These are phyloP conservation scores for Pristionchus mayeri DNA, from an alignment of 2,888 invertebrate genomes.

Conservation along the genomic window DNA sequence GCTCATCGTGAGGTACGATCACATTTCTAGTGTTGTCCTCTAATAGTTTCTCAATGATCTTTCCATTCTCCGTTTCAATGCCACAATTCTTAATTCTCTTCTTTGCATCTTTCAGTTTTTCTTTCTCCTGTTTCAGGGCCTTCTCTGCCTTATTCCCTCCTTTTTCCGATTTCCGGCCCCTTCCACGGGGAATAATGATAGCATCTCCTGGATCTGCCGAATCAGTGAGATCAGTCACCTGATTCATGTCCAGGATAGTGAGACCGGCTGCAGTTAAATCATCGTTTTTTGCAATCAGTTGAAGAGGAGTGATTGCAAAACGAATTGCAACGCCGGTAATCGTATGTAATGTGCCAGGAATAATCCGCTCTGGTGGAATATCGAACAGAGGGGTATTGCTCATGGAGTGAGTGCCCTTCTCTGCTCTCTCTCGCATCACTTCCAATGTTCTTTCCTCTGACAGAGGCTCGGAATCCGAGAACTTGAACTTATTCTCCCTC, in stretches of 20 bases:
- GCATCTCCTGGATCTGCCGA: background rate
- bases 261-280: background rate
- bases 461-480: background rate
- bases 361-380: background rate
- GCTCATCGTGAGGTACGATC: background rate
- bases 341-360: background rate
- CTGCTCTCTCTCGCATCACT: background rate
- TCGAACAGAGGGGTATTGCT: background rate
- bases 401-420: background rate
- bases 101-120: background rate
- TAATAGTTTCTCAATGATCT: background rate
- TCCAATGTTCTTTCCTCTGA: background rate
- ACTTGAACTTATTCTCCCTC: background rate
- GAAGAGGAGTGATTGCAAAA: background rate
- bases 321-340: background rate
- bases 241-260: background rate
- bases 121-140: background rate
- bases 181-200: background rate
- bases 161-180: background rate
- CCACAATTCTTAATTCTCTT: background rate
- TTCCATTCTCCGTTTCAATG: background rate
- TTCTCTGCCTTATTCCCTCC: background rate
- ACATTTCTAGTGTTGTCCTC: background rate
- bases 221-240: background rate
- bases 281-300: background rate